These are phyloP conservation scores for Psilopsiagon aymara DNA, from an alignment of 2,113 vertebrate species.

Conservation along the genomic window DNA sequence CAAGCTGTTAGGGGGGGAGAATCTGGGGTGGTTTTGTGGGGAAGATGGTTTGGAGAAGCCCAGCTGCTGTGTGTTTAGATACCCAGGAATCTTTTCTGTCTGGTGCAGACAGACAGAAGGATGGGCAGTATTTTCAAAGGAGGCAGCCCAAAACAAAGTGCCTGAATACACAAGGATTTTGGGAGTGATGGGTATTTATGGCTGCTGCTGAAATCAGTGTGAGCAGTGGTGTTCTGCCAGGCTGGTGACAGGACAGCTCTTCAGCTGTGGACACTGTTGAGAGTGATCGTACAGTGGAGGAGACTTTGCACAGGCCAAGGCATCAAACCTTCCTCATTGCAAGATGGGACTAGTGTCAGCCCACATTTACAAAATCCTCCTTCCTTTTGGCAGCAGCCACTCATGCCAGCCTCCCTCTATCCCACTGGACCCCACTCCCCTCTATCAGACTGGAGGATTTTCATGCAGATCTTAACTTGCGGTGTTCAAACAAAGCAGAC, in stretches of 20 bases:
- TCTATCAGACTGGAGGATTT: neutral
- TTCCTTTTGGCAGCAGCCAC: neutral
- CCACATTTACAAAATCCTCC: neutral
- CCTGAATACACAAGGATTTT: neutral
- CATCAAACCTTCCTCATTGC: neutral
- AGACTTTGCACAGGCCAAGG: neutral
- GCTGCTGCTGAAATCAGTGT: neutral
- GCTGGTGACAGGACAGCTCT: neutral
- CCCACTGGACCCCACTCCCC: neutral
- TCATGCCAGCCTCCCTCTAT: neutral
- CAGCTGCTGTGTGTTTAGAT: neutral
- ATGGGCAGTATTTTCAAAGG: neutral
- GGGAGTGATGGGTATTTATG: neutral
- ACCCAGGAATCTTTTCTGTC: neutral
- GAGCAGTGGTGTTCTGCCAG: neutral
- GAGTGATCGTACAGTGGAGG: neutral
- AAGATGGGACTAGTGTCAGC: neutral
- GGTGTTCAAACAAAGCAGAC: neutral
- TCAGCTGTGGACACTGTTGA: neutral
- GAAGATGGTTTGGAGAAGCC: neutral
- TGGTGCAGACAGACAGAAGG: neutral
- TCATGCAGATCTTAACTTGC: neutral
- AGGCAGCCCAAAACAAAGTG: neutral
- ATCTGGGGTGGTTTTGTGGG: accelerated
- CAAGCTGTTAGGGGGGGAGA: neutral